Conservation (phyloP, 2,888 invertebrate genomes). For the Cylloceria caligata region DNA sequence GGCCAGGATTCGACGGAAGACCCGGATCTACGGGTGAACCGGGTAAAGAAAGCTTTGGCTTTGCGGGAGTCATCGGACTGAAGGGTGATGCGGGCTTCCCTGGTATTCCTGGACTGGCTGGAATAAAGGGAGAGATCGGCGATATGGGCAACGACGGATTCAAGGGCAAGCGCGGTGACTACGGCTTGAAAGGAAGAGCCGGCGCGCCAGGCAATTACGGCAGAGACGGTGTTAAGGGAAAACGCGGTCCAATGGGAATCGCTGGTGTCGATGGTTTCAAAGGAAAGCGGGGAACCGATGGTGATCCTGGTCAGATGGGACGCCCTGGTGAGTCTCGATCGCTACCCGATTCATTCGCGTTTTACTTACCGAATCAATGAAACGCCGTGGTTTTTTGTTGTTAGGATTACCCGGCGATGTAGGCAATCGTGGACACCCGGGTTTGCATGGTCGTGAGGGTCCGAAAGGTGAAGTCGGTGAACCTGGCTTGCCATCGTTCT, state of each 20-base stretch:
- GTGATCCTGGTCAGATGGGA: slow-evolving; percentile 87
- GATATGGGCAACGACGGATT: slow-evolving; percentile 85
- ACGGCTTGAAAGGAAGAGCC: slow-evolving; percentile 76
- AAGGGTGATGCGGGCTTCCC: slow-evolving; percentile 82
- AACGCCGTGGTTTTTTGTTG: background rate
- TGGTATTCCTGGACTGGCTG: slow-evolving; percentile 83
- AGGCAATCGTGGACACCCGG: slow-evolving; percentile 83
- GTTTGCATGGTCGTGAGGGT: slow-evolving; percentile 88
- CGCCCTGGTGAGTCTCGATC: slow-evolving; percentile 85
- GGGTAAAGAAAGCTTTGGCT: slow-evolving; percentile 84
- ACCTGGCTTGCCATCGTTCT: slow-evolving; percentile 82
- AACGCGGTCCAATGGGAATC: slow-evolving; percentile 90
- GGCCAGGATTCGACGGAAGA: slow-evolving; percentile 89
- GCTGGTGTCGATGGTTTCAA: slow-evolving; percentile 88
- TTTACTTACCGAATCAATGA: background rate
- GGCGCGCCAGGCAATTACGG: slow-evolving; percentile 81
- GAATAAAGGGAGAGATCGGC: slow-evolving; percentile 84
- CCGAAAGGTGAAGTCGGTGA: slow-evolving; percentile 87
- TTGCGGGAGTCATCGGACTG: slow-evolving; percentile 73
- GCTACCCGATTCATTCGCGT: too few relatives aligned
- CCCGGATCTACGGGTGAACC: slow-evolving; percentile 89
- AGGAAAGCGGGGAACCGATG: slow-evolving; percentile 88
- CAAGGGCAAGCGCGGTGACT: slow-evolving; percentile 88
- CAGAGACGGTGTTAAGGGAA: slow-evolving; percentile 90
- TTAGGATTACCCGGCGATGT: slow-evolving; percentile 85